A percentile compares a stretch with the other conserved stretches of the same genome.
phyloP scores from a whole-genome alignment of 2,797 vertebrate species.

The Hozukius guyotensis region DNA sequence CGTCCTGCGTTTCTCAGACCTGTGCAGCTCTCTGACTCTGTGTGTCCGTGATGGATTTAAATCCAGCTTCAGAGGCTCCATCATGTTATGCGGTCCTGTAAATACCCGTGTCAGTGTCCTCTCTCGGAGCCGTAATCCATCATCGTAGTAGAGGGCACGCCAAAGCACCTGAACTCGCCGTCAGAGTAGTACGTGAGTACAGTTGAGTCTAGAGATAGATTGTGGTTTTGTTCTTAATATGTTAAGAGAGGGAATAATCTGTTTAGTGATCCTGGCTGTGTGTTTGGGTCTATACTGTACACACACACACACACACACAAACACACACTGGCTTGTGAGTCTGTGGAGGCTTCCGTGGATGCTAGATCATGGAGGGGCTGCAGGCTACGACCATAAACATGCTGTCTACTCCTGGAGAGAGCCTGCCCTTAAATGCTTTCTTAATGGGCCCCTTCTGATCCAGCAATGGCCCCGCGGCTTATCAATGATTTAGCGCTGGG shows the following conservation, averaged over 20 bases:
- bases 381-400: conserved; percentile 23
- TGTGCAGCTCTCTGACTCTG: background rate
- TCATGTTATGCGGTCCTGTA: conserved; percentile 16
- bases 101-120: conserved; percentile 24
- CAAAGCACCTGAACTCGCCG: background rate
- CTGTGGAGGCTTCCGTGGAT: background rate
- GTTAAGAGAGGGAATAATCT: background rate
- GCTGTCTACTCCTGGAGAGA: conserved; percentile 2
- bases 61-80: background rate
- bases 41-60: background rate
- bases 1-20: background rate
- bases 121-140: conserved; percentile 24
- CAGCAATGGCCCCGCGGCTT: conserved; percentile 30
- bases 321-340: background rate
- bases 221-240: background rate
- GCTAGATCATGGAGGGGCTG: background rate
- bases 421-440: conserved; percentile 25
- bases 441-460: conserved; percentile 48
- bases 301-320: background rate
- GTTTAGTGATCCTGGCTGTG: background rate
- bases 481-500: conserved; percentile 69
- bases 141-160: background rate
- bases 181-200: background rate
- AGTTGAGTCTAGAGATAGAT: background rate
- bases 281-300: background rate